phyloP scores from a whole-genome alignment of 2,888 invertebrate genomes.

The Drosophila peninsularis region DNA sequence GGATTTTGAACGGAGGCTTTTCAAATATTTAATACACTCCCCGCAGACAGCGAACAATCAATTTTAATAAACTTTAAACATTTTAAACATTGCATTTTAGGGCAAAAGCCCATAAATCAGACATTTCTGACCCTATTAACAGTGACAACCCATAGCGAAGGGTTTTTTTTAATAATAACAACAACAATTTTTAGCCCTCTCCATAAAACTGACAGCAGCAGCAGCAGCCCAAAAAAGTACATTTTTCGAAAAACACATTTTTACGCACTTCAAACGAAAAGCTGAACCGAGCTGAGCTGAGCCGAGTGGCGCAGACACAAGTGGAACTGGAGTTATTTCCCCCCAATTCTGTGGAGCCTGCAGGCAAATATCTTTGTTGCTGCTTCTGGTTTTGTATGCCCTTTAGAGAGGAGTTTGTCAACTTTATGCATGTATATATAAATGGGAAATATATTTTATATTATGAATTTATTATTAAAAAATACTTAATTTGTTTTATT shows the following conservation, averaged over 20 bases:
- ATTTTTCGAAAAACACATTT: constrained; percentile 58
- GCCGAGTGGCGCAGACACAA: constrained; percentile 8
- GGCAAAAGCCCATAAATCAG: constrained; percentile 57
- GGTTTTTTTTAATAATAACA: constrained; percentile 20
- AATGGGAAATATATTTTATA: neutral
- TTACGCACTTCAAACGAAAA: constrained; percentile 62
- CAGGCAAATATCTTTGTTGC: constrained; percentile 25
- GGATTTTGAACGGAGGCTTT: constrained; percentile 27
- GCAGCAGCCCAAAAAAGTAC: constrained; percentile 29
- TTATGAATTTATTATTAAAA: neutral
- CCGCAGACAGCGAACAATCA: constrained; percentile 42
- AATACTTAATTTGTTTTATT: neutral
- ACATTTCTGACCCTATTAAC: constrained; percentile 62
- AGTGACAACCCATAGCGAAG: constrained; percentile 42
- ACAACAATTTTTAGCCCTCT: neutral
- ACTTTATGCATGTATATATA: neutral
- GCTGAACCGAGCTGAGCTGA: constrained; percentile 2
- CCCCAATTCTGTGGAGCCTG: constrained; percentile 32
- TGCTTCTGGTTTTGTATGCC: constrained; percentile 20
- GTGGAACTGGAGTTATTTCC: constrained; percentile 42
- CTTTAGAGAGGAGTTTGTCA: neutral
- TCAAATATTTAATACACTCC: constrained; percentile 39
- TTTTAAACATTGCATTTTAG: constrained; percentile 28
- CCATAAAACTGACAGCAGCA: constrained; percentile 53
- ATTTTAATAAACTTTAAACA: constrained; percentile 54